Conservation (phyloP, 2,888 invertebrate genomes). For the Slavum lentiscoides region DNA sequence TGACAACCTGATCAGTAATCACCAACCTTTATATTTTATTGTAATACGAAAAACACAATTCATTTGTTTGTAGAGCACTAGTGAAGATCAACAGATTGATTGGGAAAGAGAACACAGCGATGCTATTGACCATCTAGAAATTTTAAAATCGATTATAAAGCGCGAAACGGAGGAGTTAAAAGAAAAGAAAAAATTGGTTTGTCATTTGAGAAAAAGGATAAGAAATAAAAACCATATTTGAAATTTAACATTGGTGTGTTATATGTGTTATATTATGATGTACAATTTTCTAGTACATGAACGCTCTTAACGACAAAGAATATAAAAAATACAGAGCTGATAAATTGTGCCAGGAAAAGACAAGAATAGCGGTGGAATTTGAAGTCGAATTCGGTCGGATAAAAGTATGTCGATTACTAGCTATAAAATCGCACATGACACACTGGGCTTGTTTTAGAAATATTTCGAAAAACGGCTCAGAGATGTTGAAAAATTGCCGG, state of each 20-base stretch:
- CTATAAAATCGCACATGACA: not conserved
- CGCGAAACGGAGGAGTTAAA: not conserved
- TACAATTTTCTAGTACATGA: not conserved
- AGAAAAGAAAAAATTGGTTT: not conserved
- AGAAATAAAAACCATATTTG: too few relatives aligned
- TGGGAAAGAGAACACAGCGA: not conserved
- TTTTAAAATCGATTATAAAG: not conserved
- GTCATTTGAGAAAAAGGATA: too few relatives aligned
- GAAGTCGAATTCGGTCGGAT: not conserved
- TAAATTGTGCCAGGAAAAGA: not conserved
- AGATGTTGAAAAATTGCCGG: not conserved
- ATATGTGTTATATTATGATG: not conserved
- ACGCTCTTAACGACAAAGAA: not conserved
- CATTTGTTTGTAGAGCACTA: too few relatives aligned
- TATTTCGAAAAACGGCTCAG: not conserved
- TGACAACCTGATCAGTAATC: not conserved
- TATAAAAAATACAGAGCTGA: not conserved
- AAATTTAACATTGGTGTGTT: too few relatives aligned
- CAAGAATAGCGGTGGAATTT: not conserved
- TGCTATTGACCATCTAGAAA: not conserved
- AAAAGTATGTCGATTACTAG: not conserved
- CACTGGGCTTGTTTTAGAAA: not conserved
- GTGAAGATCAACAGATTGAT: not conserved
- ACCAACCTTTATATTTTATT: not conserved
- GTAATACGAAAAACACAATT: not conserved